Evolutionary conservation across 2,113 vertebrate species (phyloP).

Genomic region (Abramis brama): DNA sequence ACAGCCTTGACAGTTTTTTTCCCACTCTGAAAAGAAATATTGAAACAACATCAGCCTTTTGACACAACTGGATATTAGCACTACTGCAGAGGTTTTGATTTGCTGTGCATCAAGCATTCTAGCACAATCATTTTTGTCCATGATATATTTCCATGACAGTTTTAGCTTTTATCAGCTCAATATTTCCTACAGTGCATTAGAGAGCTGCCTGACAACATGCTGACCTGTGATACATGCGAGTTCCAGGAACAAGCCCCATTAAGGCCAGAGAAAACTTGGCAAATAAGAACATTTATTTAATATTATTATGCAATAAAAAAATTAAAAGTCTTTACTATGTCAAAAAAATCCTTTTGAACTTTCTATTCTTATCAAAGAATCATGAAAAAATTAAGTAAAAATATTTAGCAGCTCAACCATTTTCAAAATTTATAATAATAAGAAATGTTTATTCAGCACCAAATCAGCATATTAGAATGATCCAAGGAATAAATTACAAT

Average conservation of each 20-base stretch:
- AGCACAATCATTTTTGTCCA: neutral
- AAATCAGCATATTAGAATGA: too few relatives aligned
- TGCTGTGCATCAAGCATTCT: neutral
- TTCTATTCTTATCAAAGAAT: too few relatives aligned
- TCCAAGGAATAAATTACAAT: neutral
- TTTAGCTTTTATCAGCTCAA: neutral
- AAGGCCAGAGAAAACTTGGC: neutral
- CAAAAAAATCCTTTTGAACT: too few relatives aligned
- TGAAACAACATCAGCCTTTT: conserved; percentile 5
- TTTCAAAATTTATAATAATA: too few relatives aligned
- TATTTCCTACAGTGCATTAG: neutral
- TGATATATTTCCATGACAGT: neutral
- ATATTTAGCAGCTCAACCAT: too few relatives aligned
- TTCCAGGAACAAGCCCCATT: neutral
- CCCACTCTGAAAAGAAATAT: conserved; percentile 77
- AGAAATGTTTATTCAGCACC: too few relatives aligned
- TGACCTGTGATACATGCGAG: neutral
- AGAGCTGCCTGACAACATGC: neutral
- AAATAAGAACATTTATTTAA: too few relatives aligned
- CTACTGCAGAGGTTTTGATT: neutral
- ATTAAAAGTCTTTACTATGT: too few relatives aligned
- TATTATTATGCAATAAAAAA: too few relatives aligned
- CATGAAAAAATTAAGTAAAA: too few relatives aligned
- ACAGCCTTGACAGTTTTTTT: conserved; percentile 90
- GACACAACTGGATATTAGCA: neutral